phyloP scores from a whole-genome alignment of 2,797 vertebrate species.

The Apogon hyalosoma region DNA sequence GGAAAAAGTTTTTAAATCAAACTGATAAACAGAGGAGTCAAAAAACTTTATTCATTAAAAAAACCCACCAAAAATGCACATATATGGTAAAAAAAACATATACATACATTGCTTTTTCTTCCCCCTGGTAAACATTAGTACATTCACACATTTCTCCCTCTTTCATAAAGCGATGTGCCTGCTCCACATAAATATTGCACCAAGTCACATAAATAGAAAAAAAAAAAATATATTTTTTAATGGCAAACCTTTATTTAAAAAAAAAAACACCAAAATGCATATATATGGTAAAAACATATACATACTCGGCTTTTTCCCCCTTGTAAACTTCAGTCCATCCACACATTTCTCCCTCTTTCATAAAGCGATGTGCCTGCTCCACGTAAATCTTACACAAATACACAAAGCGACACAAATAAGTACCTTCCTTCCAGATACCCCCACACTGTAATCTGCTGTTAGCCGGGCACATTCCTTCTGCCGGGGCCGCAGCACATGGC shows the following conservation, averaged over 20 bases:
- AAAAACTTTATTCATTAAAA: too few relatives aligned
- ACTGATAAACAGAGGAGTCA: too few relatives aligned
- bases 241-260: too few relatives aligned
- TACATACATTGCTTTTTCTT: slow-evolving; percentile 6
- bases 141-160: slow-evolving; percentile 2
- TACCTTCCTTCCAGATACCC: slow-evolving; percentile 33
- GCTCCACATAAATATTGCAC: slow-evolving; percentile 5
- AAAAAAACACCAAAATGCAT: too few relatives aligned
- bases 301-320: neutral
- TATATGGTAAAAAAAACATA: neutral
- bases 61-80: too few relatives aligned
- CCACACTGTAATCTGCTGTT: slow-evolving; percentile 68
- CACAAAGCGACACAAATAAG: slow-evolving; percentile 36
- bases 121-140: slow-evolving; percentile 18
- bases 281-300: neutral
- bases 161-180: slow-evolving; percentile 13
- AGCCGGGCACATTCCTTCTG: slow-evolving; percentile 67
- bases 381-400: slow-evolving; percentile 4
- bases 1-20: too few relatives aligned
- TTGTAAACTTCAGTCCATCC: slow-evolving; percentile 20
- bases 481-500: slow-evolving; percentile 50
- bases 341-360: slow-evolving; percentile 12
- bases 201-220: too few relatives aligned
- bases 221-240: too few relatives aligned
- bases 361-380: slow-evolving; percentile 4